These are phyloP conservation scores for Ennomos erosarius DNA, from an alignment of 2,888 invertebrate species.

Conservation along the genomic window DNA sequence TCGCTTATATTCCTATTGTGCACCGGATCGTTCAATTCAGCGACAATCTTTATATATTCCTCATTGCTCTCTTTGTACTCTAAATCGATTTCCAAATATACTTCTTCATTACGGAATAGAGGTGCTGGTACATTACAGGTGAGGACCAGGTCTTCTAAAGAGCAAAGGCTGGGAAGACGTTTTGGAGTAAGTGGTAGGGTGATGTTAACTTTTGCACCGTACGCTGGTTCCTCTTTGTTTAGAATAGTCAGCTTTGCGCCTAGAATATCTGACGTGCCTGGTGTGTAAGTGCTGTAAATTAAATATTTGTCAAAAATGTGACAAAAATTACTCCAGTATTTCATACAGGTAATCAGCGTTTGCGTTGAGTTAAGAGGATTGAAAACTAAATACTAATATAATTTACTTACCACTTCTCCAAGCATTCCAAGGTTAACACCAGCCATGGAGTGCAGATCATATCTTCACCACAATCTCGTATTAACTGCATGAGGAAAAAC, in stretches of 20 bases:
- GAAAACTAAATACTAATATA: no score
- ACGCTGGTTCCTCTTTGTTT: constrained; percentile 74
- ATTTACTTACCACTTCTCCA: constrained; percentile 63
- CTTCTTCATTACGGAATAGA: constrained; percentile 55
- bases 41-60: constrained; percentile 50
- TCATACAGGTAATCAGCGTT: no score
- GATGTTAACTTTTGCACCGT: constrained; percentile 65
- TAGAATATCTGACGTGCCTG: constrained; percentile 62
- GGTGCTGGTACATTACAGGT: constrained; percentile 68
- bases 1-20: constrained; percentile 58
- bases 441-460: constrained; percentile 81
- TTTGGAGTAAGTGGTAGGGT: constrained; percentile 62
- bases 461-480: constrained; percentile 83
- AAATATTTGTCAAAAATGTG: constrained; percentile 10
- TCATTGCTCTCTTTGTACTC: constrained; percentile 58
- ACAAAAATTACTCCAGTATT: no score
- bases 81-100: constrained; percentile 69
- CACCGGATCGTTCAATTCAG: constrained; percentile 59
- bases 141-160: constrained; percentile 57
- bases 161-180: constrained; percentile 67
- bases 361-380: no score
- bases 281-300: constrained; percentile 62
- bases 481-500: constrained; percentile 67
- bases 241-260: constrained; percentile 62
- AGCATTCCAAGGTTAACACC: constrained; percentile 60